Percentiles rank a stretch among this genome's conserved stretches.
Evolutionary conservation across 1,140 invertebrate species (phyloP).

Genomic region (Liolophura sinensis): DNA sequence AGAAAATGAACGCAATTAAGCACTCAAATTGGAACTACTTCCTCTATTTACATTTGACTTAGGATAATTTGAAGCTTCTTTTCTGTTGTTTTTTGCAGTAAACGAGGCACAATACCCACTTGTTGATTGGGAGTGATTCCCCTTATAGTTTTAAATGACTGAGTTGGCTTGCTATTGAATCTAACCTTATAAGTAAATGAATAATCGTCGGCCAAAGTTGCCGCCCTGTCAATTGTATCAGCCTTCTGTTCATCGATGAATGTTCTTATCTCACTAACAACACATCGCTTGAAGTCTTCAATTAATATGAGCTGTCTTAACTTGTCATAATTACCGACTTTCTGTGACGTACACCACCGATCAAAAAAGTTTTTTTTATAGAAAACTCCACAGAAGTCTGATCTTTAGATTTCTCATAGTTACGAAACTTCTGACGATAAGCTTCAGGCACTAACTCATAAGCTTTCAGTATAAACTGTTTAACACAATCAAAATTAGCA

Average conservation of each 20-base stretch:
- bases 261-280: constrained; percentile 4
- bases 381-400: constrained; percentile 30
- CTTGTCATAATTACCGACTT: constrained; percentile 21
- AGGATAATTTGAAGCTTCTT: not conserved
- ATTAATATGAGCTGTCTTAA: constrained; percentile 23
- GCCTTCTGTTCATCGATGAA: constrained; percentile 2
- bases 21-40: not conserved
- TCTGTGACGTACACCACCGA: constrained; percentile 18
- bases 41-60: not conserved
- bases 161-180: no score
- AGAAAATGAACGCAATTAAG: not conserved
- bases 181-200: constrained; percentile 1
- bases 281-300: constrained; percentile 28
- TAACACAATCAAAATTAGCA: constrained; percentile 20
- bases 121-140: not conserved
- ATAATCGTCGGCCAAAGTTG: constrained; percentile 8
- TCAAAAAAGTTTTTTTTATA: constrained; percentile 26
- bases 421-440: constrained; percentile 28
- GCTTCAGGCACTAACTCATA: constrained; percentile 33
- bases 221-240: not conserved
- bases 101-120: not conserved
- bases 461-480: constrained; percentile 24
- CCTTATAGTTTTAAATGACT: not conserved
- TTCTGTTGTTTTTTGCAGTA: not conserved
- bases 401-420: constrained; percentile 12